These are phyloP conservation scores for Caiman crocodilus DNA, from an alignment of 2,797 vertebrate species.

Conservation along the genomic window DNA sequence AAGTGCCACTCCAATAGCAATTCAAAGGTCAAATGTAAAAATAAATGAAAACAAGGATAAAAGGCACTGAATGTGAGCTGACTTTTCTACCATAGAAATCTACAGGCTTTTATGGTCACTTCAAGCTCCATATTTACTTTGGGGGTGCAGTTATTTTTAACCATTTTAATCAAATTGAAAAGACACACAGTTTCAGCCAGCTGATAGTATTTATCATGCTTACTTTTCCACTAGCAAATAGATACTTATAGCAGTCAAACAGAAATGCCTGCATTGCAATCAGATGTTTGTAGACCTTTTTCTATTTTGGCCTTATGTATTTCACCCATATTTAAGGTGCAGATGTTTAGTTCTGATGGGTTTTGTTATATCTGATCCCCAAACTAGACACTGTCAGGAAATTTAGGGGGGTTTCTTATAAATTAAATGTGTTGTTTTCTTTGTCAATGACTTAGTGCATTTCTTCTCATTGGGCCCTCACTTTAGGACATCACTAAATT, in stretches of 20 bases:
- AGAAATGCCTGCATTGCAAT: background rate
- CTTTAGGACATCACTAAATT: constrained; percentile 25
- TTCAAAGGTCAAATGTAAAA: background rate
- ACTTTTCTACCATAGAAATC: background rate
- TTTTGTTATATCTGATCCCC: constrained; percentile 1
- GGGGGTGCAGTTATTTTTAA: background rate
- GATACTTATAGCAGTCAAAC: rapidly evolving
- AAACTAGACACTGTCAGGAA: background rate
- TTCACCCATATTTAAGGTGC: background rate
- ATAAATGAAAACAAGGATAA: constrained; percentile 54
- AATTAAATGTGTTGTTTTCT: rapidly evolving
- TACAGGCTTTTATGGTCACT: background rate
- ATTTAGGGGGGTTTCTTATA: background rate
- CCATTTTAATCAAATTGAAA: background rate
- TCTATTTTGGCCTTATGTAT: background rate
- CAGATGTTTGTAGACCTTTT: background rate
- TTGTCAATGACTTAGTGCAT: background rate
- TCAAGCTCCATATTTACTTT: background rate
- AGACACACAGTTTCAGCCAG: background rate
- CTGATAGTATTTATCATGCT: background rate
- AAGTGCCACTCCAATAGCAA: constrained; percentile 35
- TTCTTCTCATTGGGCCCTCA: constrained; percentile 23
- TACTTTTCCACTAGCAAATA: background rate
- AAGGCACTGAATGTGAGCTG: constrained; percentile 23
- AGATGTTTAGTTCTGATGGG: background rate